Evolutionary conservation across 1,140 invertebrate species (phyloP).

Genomic region (Trachelipus rathkii): DNA sequence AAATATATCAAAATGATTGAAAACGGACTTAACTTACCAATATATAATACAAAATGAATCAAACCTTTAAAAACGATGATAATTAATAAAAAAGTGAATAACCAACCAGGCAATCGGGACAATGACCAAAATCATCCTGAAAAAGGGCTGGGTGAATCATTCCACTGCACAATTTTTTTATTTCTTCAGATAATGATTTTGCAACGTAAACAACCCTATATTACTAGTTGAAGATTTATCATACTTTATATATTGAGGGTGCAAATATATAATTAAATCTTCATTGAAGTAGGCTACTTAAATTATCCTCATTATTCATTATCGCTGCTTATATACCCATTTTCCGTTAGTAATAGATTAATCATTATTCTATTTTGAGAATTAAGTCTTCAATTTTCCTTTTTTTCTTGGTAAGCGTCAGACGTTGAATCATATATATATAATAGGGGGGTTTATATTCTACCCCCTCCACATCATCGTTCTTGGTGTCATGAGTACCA

Average conservation of each 20-base stretch:
- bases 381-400: constrained; percentile 24
- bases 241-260: constrained; percentile 36
- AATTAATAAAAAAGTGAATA: too few species aligned
- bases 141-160: constrained; percentile 37
- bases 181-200: constrained; percentile 14
- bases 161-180: constrained; percentile 31
- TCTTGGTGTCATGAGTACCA: constrained; percentile 1
- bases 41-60: too few species aligned
- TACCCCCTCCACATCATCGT: too few species aligned
- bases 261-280: constrained; percentile 41
- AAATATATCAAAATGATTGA: too few species aligned
- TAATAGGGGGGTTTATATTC: too few species aligned
- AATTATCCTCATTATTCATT: background rate
- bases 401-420: background rate
- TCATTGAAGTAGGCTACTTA: constrained; percentile 37
- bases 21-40: too few species aligned
- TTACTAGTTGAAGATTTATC: constrained; percentile 26
- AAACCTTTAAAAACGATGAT: too few species aligned
- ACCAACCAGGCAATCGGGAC: constrained; percentile 35
- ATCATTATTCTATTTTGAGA: constrained; percentile 14
- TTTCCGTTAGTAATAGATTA: constrained; percentile 20
- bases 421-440: too few species aligned
- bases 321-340: constrained; percentile 25
- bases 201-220: constrained; percentile 31
- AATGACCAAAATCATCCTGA: constrained; percentile 38